Conservation (phyloP, 2,797 vertebrate genomes). For the Catharus ustulatus region DNA sequence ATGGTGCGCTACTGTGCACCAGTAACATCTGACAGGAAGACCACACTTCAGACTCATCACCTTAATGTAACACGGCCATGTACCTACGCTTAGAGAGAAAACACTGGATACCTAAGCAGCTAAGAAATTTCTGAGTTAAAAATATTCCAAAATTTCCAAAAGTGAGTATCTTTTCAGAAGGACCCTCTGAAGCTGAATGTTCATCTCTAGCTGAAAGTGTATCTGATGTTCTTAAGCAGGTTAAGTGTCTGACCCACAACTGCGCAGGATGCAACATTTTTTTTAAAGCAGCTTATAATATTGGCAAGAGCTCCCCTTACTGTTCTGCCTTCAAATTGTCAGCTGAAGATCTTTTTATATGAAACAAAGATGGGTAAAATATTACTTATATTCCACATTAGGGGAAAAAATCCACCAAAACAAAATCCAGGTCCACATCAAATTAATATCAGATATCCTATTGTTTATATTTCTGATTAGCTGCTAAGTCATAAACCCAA, state of each 20-base stretch:
- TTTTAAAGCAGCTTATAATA: conserved; percentile 22
- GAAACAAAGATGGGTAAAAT: not conserved
- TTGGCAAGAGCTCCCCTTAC: conserved; percentile 66
- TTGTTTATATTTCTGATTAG: not conserved
- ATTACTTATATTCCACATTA: not conserved
- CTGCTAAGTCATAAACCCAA: not conserved
- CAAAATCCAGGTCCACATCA: not conserved
- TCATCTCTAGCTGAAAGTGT: not conserved
- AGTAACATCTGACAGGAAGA: not conserved
- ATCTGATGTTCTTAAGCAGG: not conserved
- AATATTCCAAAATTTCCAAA: not conserved
- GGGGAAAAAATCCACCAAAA: not conserved
- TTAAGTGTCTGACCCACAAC: not conserved
- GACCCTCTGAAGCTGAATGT: not conserved
- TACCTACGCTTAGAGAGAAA: not conserved
- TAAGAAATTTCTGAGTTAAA: not conserved
- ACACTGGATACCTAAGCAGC: not conserved
- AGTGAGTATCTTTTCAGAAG: not conserved
- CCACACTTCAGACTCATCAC: not conserved
- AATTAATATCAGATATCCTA: not conserved
- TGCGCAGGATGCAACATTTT: not conserved
- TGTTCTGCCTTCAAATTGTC: conserved; percentile 19
- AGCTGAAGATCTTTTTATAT: not conserved
- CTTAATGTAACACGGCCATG: not conserved
- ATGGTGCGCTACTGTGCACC: not conserved